Conservation (phyloP, 2,888 invertebrate species). For the Plagodis pulveraria region DNA sequence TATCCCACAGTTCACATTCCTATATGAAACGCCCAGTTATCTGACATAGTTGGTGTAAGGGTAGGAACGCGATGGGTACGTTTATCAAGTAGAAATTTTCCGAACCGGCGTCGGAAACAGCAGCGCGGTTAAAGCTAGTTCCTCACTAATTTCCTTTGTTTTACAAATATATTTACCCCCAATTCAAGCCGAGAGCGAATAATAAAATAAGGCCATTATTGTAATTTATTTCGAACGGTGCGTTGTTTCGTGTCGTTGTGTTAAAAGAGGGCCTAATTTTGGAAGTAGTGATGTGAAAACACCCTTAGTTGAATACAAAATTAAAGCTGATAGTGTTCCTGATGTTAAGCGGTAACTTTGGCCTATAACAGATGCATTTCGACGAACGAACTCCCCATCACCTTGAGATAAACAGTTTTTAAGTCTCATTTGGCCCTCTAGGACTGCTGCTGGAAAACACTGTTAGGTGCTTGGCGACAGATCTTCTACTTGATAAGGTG, state of each 20-base stretch:
- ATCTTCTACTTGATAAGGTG: too few relatives aligned
- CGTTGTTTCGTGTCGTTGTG: constrained; percentile 9
- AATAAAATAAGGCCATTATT: constrained; percentile 18
- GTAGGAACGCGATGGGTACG: too few relatives aligned
- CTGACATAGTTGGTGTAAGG: too few relatives aligned
- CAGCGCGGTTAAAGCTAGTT: not conserved
- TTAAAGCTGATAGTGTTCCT: not conserved
- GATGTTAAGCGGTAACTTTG: too few relatives aligned
- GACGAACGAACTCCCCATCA: too few relatives aligned
- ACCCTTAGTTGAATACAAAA: not conserved
- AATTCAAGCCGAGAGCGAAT: constrained; percentile 5
- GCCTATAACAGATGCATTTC: not conserved
- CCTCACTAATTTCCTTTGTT: constrained; percentile 3
- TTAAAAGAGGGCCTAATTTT: constrained; percentile 9
- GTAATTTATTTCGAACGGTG: constrained; percentile 11
- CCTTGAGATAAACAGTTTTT: too few relatives aligned
- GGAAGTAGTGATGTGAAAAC: constrained; percentile 6
- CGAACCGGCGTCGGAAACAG: not conserved
- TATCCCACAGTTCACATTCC: too few relatives aligned
- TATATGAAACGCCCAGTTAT: too few relatives aligned
- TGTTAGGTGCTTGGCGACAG: too few relatives aligned
- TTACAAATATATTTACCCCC: constrained; percentile 5
- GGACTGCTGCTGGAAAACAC: too few relatives aligned
- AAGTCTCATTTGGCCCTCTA: too few relatives aligned
- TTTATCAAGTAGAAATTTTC: not conserved